Base-by-base conservation (phyloP, 2,888 invertebrate species). In the Stenoptilia bipunctidactyla region DNA sequence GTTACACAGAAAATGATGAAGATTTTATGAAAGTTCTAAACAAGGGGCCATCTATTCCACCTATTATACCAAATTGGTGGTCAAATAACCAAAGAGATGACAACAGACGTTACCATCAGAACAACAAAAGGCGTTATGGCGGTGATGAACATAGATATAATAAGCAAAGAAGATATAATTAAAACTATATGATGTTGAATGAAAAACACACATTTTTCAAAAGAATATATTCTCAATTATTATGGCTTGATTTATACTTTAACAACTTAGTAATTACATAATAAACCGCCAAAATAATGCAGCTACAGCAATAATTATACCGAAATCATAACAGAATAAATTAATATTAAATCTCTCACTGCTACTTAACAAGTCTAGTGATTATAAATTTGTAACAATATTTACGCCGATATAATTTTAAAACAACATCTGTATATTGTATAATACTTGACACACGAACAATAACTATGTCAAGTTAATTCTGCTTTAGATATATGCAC, bases 1-100 rank as follows among this genome's bases (percentile, higher is more conserved):
- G 90, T 46, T 89, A 75, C 51, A 88, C 90, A 27, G 86, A 87
- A 25, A 79, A 86, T 5, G 90, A 91, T 68, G 71, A 71, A 36
- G 87, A 87, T 39, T 91, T 88, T 55, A 85, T 87, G 74, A 75
- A 70, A 54, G 69, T 76, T 1, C 72, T 61, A 35, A 75, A 73
- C 45, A 63, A 71, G 10, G 66, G 74, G 13, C 55, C 63, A 1
- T 74, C 79, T 8, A 58, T 46, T 8, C 89, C 90, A 2, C 90
- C 90, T 5, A 82, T 90, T 9, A 52, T 89, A 9, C 87, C 88
- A 39, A 82, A 86, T 10, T 89, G 88, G 88, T 66, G 65, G 62
- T 48, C 67, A 9, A 60, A 65, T 15, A 50, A 61, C 0, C 60
- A 66, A 6, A 58, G 72, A 27, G 66, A 70, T 42, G 71, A 79